Percentiles rank a stretch among this genome's conserved stretches.
phyloP scores from a whole-genome alignment of 1,140 invertebrate genomes.

The Rhizoglyphus robini region DNA sequence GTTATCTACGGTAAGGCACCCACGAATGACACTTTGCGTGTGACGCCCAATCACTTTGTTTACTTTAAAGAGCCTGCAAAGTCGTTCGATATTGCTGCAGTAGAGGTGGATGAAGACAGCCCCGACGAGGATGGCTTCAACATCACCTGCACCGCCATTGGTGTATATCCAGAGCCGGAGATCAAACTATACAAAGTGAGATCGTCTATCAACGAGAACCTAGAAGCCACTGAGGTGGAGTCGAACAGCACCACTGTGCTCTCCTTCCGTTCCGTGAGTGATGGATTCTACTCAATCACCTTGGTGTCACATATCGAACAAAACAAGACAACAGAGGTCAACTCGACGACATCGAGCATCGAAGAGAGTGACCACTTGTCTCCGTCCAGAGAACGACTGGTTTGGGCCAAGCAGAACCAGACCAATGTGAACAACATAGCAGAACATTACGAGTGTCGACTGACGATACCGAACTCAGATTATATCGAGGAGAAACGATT shows the following conservation, averaged over 20 bases:
- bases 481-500: slow-evolving; percentile 8
- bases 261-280: slow-evolving; percentile 9
- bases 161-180: slow-evolving; percentile 17
- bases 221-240: background rate
- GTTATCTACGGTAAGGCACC: slow-evolving; percentile 19
- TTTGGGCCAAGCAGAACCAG: background rate
- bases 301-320: background rate
- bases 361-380: background rate
- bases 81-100: slow-evolving; percentile 11
- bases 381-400: background rate
- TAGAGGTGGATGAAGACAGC: background rate
- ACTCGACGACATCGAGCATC: background rate
- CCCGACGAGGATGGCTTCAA: background rate
- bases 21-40: background rate
- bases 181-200: slow-evolving; percentile 4
- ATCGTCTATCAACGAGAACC: background rate
- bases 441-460: slow-evolving; percentile 16
- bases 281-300: slow-evolving; percentile 13
- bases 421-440: background rate
- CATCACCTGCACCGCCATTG: slow-evolving; percentile 12
- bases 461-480: slow-evolving; percentile 11
- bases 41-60: background rate
- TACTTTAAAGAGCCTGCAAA: slow-evolving; percentile 1
- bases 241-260: background rate
- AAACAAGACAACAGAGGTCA: background rate